Evolutionary conservation across 2,888 invertebrate genomes (phyloP).

Genomic region (Cyclophora punctaria): DNA sequence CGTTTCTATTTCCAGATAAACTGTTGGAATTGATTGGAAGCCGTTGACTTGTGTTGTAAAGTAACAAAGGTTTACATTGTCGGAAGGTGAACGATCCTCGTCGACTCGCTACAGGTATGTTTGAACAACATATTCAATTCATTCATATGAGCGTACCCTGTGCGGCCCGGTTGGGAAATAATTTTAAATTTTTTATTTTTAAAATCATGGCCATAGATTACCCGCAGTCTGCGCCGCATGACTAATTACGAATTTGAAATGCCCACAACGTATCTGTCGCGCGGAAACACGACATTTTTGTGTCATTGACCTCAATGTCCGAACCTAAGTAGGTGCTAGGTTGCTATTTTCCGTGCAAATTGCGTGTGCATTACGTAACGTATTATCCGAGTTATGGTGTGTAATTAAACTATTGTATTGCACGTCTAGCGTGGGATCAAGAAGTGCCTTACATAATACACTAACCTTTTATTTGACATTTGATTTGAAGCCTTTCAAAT

Average conservation of each 20-base stretch:
- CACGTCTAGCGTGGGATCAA: conserved; percentile 38
- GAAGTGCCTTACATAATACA: conserved; percentile 50
- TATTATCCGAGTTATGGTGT: conserved; percentile 38
- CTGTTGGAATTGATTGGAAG: conserved; percentile 66
- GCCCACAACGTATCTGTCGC: conserved; percentile 45
- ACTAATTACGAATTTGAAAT: conserved; percentile 52
- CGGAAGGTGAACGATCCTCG: conserved; percentile 66
- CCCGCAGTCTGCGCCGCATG: conserved; percentile 32
- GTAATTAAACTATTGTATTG: conserved; percentile 58
- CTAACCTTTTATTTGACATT: conserved; percentile 63
- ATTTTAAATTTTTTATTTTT: conserved; percentile 32
- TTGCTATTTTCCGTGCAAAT: conserved; percentile 48
- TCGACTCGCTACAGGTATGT: conserved; percentile 63
- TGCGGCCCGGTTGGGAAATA: conserved; percentile 26
- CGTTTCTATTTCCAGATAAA: conserved; percentile 73
- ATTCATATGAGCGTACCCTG: conserved; percentile 16
- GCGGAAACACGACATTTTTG: conserved; percentile 55
- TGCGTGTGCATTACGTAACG: conserved; percentile 49
- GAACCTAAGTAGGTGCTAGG: conserved; percentile 37
- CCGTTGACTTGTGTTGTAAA: conserved; percentile 65
- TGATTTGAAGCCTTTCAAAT: conserved; percentile 51
- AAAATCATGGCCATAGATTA: conserved; percentile 33
- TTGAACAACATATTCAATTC: conserved; percentile 41
- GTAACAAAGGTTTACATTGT: conserved; percentile 69
- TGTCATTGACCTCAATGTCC: conserved; percentile 61